Percentiles rank a stretch among this genome's conserved stretches.
Conservation (phyloP, 2,888 invertebrate species). For the Deroplatys truncata region DNA sequence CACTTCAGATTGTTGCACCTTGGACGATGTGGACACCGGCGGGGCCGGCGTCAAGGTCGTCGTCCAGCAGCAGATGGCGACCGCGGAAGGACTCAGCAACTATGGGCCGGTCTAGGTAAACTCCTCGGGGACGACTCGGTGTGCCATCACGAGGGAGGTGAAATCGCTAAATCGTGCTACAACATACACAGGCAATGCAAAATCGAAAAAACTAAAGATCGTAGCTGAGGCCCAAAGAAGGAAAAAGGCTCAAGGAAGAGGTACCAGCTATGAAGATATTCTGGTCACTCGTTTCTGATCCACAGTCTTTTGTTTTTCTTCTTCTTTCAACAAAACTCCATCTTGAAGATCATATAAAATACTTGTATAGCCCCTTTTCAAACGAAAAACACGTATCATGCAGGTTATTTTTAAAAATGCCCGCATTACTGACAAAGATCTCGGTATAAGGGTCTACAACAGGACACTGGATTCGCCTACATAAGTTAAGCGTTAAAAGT, state of each 20-base stretch:
- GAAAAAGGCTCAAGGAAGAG: not conserved
- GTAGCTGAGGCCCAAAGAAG: not conserved
- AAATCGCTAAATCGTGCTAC: not conserved
- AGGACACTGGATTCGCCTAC: too few relatives aligned
- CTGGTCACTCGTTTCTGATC: not conserved
- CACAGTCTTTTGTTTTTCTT: too few relatives aligned
- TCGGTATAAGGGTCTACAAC: too few relatives aligned
- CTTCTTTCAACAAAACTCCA: too few relatives aligned
- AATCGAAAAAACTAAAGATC: not conserved
- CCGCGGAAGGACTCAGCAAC: conserved; percentile 50
- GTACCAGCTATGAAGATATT: not conserved
- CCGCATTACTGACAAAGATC: too few relatives aligned
- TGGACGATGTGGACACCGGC: conserved; percentile 21
- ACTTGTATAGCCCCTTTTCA: too few relatives aligned
- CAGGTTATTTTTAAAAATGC: too few relatives aligned
- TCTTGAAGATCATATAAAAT: too few relatives aligned
- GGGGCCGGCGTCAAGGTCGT: conserved; percentile 25
- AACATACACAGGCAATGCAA: not conserved
- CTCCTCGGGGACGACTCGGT: not conserved
- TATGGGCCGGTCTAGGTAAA: conserved; percentile 49
- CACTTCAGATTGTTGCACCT: not conserved
- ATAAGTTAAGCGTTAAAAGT: too few relatives aligned
- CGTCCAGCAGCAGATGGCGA: conserved; percentile 44
- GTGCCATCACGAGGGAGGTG: not conserved
- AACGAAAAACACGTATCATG: too few relatives aligned